A percentile compares a stretch with the other conserved stretches of the same genome.
These are phyloP conservation scores for Myrmecobius fasciatus DNA, from an alignment of 2,113 vertebrate genomes.

Conservation along the genomic window DNA sequence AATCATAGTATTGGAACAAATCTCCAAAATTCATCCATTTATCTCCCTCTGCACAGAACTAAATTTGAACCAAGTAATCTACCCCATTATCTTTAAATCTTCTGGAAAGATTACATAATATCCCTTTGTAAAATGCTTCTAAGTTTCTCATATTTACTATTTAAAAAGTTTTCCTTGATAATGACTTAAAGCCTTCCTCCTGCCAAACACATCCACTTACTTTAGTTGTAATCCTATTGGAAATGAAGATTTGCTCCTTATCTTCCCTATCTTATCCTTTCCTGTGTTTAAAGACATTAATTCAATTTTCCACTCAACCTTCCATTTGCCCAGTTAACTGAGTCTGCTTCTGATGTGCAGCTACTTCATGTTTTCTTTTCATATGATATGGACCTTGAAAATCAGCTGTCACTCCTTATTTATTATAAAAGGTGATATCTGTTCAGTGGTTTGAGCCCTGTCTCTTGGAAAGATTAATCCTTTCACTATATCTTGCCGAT, in stretches of 20 bases:
- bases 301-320: slow-evolving; percentile 28
- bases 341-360: not conserved
- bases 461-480: slow-evolving; percentile 67
- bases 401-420: slow-evolving; percentile 36
- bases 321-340: slow-evolving; percentile 5
- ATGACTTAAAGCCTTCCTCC: not conserved
- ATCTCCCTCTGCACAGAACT: not conserved
- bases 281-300: slow-evolving; percentile 29
- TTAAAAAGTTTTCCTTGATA: not conserved
- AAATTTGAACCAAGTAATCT: not conserved
- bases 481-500: slow-evolving; percentile 37
- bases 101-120: not conserved
- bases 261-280: slow-evolving; percentile 16
- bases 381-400: slow-evolving; percentile 53
- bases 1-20: not conserved
- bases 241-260: not conserved
- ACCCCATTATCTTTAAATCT: not conserved
- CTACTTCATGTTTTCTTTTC: slow-evolving; percentile 42
- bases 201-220: slow-evolving; percentile 27
- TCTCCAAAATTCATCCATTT: not conserved
- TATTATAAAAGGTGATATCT: slow-evolving; percentile 42
- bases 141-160: not conserved
- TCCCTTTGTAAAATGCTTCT: not conserved
- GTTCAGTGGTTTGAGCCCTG: slow-evolving; percentile 37
- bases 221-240: slow-evolving; percentile 13